Percentiles rank a stretch among this genome's conserved stretches.
Conservation (phyloP, 92 coral and sea anemone species). For the Metridium senile region DNA sequence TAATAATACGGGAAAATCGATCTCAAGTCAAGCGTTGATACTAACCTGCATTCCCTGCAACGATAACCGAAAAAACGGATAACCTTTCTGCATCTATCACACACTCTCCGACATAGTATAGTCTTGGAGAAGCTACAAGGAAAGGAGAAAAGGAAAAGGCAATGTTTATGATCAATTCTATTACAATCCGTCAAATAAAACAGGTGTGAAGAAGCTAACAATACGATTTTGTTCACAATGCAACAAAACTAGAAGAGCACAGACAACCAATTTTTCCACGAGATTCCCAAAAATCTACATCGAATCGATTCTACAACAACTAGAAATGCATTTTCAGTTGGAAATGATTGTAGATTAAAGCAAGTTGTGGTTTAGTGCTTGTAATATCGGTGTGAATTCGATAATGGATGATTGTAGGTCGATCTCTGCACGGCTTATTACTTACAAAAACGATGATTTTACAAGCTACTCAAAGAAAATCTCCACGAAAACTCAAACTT, state of each 20-base stretch:
- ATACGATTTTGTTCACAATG: constrained; percentile 42
- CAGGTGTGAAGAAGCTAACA: constrained; percentile 69
- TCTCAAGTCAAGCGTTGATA: constrained; percentile 2
- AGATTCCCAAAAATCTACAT: neutral
- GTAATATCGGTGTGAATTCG: constrained; percentile 6
- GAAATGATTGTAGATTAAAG: constrained; percentile 10
- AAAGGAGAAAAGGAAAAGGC: constrained; percentile 14
- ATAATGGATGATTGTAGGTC: neutral
- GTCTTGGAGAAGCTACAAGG: constrained; percentile 78
- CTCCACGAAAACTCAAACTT: neutral
- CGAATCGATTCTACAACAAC: neutral
- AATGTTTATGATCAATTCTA: constrained; percentile 42
- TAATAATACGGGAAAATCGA: neutral
- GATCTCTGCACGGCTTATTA: constrained; percentile 10
- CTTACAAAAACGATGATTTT: constrained; percentile 16
- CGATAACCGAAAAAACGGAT: constrained; percentile 89
- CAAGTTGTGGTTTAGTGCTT: neutral
- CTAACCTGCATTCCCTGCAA: constrained; percentile 94
- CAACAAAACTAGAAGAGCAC: neutral
- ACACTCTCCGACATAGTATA: constrained; percentile 75
- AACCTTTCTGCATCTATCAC: constrained; percentile 76
- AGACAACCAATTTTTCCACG: neutral
- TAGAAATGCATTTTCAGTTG: neutral
- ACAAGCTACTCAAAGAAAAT: constrained; percentile 7
- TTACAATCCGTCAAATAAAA: constrained; percentile 19